Conservation (phyloP, 2,113 vertebrate genomes). For the Chaetura pelagica region DNA sequence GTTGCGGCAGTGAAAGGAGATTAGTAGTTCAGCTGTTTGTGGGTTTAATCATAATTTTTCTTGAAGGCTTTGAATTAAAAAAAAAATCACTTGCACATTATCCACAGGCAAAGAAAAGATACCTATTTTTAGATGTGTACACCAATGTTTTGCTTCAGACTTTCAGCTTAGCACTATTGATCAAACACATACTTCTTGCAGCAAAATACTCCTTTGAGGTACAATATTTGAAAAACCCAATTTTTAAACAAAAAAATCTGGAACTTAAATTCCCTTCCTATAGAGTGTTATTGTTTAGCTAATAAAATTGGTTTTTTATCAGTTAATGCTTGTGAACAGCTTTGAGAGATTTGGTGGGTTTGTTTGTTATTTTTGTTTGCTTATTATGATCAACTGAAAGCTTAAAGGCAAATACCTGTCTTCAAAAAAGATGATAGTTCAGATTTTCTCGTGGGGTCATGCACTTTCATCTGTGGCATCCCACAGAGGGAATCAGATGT, state of each 20-base stretch:
- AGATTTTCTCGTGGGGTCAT: constrained; percentile 52
- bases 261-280: constrained; percentile 4
- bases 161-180: constrained; percentile 44
- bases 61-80: constrained; percentile 65
- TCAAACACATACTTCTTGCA: constrained; percentile 20
- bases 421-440: constrained; percentile 10
- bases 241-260: constrained; percentile 44
- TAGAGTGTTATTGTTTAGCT: constrained; percentile 37
- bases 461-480: constrained; percentile 57
- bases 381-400: background rate
- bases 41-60: constrained; percentile 75
- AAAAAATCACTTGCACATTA: constrained; percentile 53
- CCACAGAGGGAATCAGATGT: constrained; percentile 64
- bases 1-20: constrained; percentile 69
- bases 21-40: constrained; percentile 76
- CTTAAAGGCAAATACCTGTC: constrained; percentile 3
- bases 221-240: background rate
- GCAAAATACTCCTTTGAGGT: constrained; percentile 35
- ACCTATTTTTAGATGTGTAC: constrained; percentile 51
- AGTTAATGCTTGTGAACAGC: background rate
- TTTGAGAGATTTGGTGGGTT: background rate
- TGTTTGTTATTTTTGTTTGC: background rate
- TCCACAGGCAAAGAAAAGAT: constrained; percentile 60
- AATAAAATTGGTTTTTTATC: constrained; percentile 47
- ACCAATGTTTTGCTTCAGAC: constrained; percentile 54